These are phyloP conservation scores for Hemiscyllium ocellatum DNA, from an alignment of 2,113 vertebrate genomes.

Conservation along the genomic window DNA sequence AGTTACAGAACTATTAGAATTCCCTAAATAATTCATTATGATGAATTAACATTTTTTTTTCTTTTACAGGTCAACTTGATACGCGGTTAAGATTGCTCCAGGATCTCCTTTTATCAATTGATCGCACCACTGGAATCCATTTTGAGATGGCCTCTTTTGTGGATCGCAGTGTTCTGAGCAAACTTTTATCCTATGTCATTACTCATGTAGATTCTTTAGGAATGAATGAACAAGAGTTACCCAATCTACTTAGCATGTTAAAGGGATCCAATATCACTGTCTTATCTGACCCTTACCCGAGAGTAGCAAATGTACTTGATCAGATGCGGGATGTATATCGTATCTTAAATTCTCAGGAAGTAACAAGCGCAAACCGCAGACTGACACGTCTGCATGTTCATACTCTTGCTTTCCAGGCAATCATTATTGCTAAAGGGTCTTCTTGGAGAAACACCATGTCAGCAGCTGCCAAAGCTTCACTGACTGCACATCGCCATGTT, in stretches of 20 bases:
- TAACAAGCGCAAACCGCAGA: slow-evolving; percentile 42
- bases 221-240: slow-evolving; percentile 77
- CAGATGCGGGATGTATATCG: slow-evolving; percentile 73
- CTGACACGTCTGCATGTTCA: slow-evolving; percentile 70
- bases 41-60: not conserved
- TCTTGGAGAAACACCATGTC: slow-evolving; percentile 77
- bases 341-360: slow-evolving; percentile 56
- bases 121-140: slow-evolving; percentile 57
- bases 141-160: slow-evolving; percentile 78
- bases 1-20: not conserved
- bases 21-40: not conserved
- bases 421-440: slow-evolving; percentile 62
- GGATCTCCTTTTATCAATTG: slow-evolving; percentile 53
- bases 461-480: slow-evolving; percentile 69
- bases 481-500: slow-evolving; percentile 72
- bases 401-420: slow-evolving; percentile 72
- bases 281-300: slow-evolving; percentile 69
- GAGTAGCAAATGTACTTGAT: slow-evolving; percentile 70
- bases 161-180: slow-evolving; percentile 61
- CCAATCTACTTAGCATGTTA: slow-evolving; percentile 67
- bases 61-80: slow-evolving; percentile 56
- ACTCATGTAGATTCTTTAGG: slow-evolving; percentile 66
- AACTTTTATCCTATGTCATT: slow-evolving; percentile 58
- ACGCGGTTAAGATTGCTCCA: slow-evolving; percentile 56
- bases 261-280: slow-evolving; percentile 65